Percentiles rank a stretch among this genome's conserved stretches.
Conservation (phyloP, 2,113 vertebrate species). For the Camelus dromedarius region DNA sequence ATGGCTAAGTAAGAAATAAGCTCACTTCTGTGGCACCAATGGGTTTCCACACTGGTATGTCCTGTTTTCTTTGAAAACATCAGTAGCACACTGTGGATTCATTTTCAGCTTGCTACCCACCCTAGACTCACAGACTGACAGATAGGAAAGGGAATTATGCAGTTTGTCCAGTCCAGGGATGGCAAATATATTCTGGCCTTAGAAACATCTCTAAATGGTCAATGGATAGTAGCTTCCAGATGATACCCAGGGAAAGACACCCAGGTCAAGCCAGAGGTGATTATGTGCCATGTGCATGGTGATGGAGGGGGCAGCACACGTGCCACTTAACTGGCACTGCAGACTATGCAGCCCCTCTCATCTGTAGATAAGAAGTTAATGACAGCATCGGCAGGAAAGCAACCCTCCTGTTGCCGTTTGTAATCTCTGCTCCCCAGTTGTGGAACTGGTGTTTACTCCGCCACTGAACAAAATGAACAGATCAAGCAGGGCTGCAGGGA, state of each 20-base stretch:
- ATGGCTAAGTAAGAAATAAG: background rate
- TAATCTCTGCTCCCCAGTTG: background rate
- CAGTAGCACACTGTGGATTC: background rate
- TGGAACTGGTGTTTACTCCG: background rate
- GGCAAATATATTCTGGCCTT: background rate
- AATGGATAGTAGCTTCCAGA: background rate
- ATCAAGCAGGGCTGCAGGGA: background rate
- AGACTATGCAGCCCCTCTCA: background rate
- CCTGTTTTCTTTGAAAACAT: background rate
- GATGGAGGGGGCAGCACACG: background rate
- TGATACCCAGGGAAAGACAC: background rate
- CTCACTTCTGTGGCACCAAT: background rate
- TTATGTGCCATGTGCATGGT: background rate
- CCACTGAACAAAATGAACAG: background rate
- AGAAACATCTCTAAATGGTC: background rate
- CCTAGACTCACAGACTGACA: background rate
- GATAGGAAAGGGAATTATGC: background rate
- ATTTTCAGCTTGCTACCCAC: background rate
- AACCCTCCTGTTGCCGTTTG: rapidly evolving
- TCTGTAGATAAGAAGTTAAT: background rate
- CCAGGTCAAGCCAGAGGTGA: background rate
- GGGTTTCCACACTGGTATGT: background rate
- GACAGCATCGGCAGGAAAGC: background rate
- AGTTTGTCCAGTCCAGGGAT: background rate
- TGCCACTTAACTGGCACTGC: background rate